Evolutionary conservation across 2,888 invertebrate species (phyloP), one percentile per base, ranked within the genome.

Genomic region (Erebia palarica): DNA sequence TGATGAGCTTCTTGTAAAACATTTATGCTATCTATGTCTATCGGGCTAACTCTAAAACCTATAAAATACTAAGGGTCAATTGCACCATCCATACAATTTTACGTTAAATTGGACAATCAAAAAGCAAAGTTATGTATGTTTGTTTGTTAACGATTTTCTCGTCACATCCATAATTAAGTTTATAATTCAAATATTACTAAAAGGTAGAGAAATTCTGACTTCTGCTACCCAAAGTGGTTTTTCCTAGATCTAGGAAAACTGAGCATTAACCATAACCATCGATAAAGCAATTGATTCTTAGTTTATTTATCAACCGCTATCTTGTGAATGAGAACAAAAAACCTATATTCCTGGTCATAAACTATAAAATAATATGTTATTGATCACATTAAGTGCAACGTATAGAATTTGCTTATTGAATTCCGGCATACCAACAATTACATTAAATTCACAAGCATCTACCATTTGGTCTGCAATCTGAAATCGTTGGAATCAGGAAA

Each of bases 401-500:
- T 44, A 63, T 51, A 72, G 66, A 72, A 72, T 72, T 69, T 67
- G 47, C 66, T 69, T 51, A 36, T 59, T 27, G 68, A 72, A 74
- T 75, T 61, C 69, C 73, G 16, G 13, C 44, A 71, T 75, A 65
- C 70, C 69, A 66, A 68, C 71, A 69, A 49, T 69, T 42, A 65
- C 49, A 51, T 16, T 36, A 36, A 36, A 53, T 7, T 14, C 14
- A 49, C 57, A 57, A 57, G 18, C 59, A 59, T 67, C 67, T 36
- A 67, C 68, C 58, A 71, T 66, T 69, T 21, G 55, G 64, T 65
- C 16, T 49, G 49, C 59, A 67, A 67, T 67, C 36, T 59, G 13
- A 51, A 59, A 67, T 60, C 57, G 65, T 64, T 71, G 73, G 74
- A 75, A 75, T 73, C 73, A 75, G 74, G 74, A 73, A 75, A 75